Percentiles rank a stretch among this genome's conserved stretches.
phyloP scores from a whole-genome alignment of 1,140 invertebrate genomes.

The Nephila pilipes region DNA sequence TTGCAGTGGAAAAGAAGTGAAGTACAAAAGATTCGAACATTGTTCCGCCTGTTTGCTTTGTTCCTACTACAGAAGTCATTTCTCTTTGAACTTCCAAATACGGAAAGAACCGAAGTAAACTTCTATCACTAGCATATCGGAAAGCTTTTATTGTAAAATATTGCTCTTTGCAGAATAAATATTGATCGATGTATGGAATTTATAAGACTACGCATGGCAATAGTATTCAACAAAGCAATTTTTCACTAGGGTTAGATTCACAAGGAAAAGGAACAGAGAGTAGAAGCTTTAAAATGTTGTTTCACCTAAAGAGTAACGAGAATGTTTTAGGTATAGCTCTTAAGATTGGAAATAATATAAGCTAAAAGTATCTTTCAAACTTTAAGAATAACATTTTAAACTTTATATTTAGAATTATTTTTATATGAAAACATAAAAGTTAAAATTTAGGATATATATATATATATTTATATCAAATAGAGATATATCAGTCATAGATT shows the following conservation, averaged over 20 bases:
- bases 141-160: conserved; percentile 14
- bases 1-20: background rate
- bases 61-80: background rate
- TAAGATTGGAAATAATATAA: too few species aligned
- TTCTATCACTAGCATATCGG: conserved; percentile 16
- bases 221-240: background rate
- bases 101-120: background rate
- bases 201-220: background rate
- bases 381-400: too few species aligned
- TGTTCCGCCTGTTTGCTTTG: background rate
- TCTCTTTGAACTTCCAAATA: background rate
- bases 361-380: too few species aligned
- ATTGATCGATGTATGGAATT: background rate
- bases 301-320: too few species aligned
- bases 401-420: too few species aligned
- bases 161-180: background rate
- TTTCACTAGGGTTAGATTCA: background rate
- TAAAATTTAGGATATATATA: too few species aligned
- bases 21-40: background rate
- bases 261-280: background rate
- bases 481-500: too few species aligned
- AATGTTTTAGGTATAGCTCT: too few species aligned
- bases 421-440: too few species aligned
- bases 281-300: too few species aligned
- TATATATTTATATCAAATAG: too few species aligned